Base-by-base conservation (phyloP, 53 echinoderm and acorn worm species). In the Holothuria scabra region DNA sequence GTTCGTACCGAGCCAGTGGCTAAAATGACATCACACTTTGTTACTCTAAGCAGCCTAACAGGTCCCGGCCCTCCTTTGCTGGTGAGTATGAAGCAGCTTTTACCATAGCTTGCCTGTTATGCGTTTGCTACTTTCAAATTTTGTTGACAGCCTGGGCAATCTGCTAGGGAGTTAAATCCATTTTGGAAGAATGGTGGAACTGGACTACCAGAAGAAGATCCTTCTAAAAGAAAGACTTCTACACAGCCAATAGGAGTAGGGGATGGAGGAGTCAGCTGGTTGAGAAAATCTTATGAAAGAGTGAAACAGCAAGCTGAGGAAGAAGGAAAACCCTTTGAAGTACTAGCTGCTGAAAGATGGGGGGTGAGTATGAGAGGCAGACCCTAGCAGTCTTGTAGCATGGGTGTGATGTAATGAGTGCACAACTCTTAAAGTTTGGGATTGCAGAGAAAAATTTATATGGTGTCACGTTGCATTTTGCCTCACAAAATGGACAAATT, bases 131-230 rank as follows among this genome's bases (percentile, higher is more conserved):
- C 14, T 52, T 52, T 41, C 0, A 18, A 52, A 52, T 52, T 52
- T 52, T 71, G 34, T n/a, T 60, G 29, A 18, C 83, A 93, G 95
- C 88, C 91, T 63, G 95, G 95, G 22, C 82, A 83, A 76, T 86
- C 90, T 5, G 85, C 69, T 20, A 60, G 89, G 66, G 97, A 97
- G 71, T 87, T 97, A 56, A 97, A 97, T 79, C 97, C 97, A 22
- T 97, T 90, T 87, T 97, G 97, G 97, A 97, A 94, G 70, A 86
- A 97, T 49, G 97, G 97, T 33, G 97, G 97, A 12, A 92, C 87
- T 8, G 97, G 94, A 28, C 87, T 97, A 18, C 94, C 97, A 21
- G 92, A 88, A 75, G 92, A 94, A 84, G 41, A 78, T 59, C 64
- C 72, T 7, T 21, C 38, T 3, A 66, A 52, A 63, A 25, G 58